Evolutionary conservation across 2,797 vertebrate species (phyloP).

Genomic region (Myotis vivesi): DNA sequence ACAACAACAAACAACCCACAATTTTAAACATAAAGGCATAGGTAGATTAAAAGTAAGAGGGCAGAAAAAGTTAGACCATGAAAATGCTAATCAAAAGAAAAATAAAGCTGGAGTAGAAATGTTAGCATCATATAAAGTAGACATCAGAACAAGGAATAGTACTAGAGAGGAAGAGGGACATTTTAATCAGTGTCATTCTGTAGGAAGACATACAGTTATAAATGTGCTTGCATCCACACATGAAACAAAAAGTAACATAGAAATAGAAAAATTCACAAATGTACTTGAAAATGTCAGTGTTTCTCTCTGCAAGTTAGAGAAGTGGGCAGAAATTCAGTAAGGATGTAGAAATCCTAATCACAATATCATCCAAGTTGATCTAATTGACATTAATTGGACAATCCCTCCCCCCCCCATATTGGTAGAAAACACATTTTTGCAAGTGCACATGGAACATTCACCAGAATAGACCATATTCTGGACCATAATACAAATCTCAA

Average conservation of each 20-base stretch:
- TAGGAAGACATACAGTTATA: not conserved
- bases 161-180: not conserved
- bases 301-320: not conserved
- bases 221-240: not conserved
- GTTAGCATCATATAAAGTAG: not conserved
- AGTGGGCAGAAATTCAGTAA: not conserved
- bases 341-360: not conserved
- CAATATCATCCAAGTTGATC: not conserved
- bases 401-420: not conserved
- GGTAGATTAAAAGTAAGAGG: not conserved
- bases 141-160: not conserved
- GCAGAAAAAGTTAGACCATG: not conserved
- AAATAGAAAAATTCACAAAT: not conserved
- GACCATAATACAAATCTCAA: not conserved
- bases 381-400: not conserved
- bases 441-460: not conserved
- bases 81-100: not conserved
- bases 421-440: not conserved
- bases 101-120: not conserved
- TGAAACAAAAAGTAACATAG: not conserved
- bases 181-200: not conserved
- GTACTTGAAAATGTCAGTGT: not conserved
- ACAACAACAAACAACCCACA: not conserved
- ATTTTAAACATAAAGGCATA: not conserved
- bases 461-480: not conserved